Evolutionary conservation across 2,113 vertebrate genomes (phyloP).

Genomic region (Vulpes vulpes): DNA sequence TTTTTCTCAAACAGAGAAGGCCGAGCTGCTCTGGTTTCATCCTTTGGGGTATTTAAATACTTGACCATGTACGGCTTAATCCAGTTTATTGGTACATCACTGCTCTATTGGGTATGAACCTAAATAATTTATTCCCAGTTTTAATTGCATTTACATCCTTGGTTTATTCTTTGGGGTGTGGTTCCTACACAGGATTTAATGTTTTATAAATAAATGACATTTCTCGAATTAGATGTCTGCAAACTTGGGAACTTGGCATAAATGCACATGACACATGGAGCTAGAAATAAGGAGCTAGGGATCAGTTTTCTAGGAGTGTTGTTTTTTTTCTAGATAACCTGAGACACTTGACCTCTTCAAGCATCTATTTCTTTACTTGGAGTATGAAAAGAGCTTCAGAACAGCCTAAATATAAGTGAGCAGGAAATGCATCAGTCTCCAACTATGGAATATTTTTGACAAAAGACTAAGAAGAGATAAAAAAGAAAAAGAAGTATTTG

Average conservation of each 20-base stretch:
- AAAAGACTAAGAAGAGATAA: constrained; percentile 60
- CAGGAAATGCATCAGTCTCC: constrained; percentile 60
- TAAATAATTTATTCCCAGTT: not conserved
- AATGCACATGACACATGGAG: not conserved
- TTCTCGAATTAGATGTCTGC: constrained; percentile 26
- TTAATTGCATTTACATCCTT: not conserved
- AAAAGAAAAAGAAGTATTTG: constrained; percentile 59
- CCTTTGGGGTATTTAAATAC: constrained; percentile 88
- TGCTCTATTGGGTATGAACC: constrained; percentile 86
- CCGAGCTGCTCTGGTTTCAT: constrained; percentile 85
- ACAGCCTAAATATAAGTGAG: constrained; percentile 68
- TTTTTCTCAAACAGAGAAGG: constrained; percentile 85
- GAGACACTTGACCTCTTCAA: constrained; percentile 56
- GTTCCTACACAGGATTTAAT: not conserved
- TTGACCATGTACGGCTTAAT: constrained; percentile 83
- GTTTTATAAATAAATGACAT: constrained; percentile 65
- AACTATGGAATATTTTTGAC: constrained; percentile 71
- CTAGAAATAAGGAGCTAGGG: constrained; percentile 46
- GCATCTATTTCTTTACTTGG: constrained; percentile 42
- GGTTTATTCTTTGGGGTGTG: not conserved
- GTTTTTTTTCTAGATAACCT: constrained; percentile 39
- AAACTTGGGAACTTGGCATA: not conserved
- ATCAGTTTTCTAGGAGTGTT: constrained; percentile 26
- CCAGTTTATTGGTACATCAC: constrained; percentile 81
- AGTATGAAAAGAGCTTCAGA: constrained; percentile 39